A percentile compares a stretch with the other conserved stretches of the same genome.
These are phyloP conservation scores for Meandrina meandrites DNA, from an alignment of 92 coral and sea anemone species.

Conservation along the genomic window DNA sequence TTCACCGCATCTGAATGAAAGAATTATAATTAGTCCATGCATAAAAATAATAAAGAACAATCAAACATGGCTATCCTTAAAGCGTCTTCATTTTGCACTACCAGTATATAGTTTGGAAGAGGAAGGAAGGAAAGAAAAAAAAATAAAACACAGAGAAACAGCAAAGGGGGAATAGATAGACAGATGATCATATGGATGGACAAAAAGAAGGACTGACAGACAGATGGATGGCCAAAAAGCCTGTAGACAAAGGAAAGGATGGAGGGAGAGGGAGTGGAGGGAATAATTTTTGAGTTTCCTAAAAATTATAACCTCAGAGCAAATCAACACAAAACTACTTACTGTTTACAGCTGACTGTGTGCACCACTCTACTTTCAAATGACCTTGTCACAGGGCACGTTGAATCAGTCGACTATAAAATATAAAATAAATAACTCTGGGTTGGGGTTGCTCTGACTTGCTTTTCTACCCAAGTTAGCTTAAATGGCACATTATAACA, in stretches of 20 bases:
- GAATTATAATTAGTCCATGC: neutral
- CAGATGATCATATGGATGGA: neutral
- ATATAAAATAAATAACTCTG: neutral
- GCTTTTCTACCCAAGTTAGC: too few species aligned
- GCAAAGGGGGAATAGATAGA: too few species aligned
- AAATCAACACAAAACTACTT: slow-evolving; percentile 12
- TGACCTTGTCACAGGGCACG: slow-evolving; percentile 89
- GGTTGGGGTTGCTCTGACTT: too few species aligned
- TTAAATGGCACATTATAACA: too few species aligned
- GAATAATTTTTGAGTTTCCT: neutral
- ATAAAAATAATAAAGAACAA: neutral
- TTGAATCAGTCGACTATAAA: slow-evolving; percentile 6
- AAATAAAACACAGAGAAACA: neutral
- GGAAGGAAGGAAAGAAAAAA: too few species aligned
- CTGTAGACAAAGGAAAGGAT: neutral
- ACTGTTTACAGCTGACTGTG: slow-evolving; percentile 83
- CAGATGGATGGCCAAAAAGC: neutral
- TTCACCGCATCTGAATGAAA: slow-evolving; percentile 76
- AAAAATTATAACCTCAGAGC: neutral
- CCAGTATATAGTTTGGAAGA: too few species aligned
- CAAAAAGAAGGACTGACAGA: neutral
- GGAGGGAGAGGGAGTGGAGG: too few species aligned
- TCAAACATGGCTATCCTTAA: too few species aligned
- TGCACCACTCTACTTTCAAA: slow-evolving; percentile 88
- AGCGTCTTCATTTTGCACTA: too few species aligned